Conservation (phyloP, 2,797 vertebrate species). For the Bovichtus diacanthus region DNA sequence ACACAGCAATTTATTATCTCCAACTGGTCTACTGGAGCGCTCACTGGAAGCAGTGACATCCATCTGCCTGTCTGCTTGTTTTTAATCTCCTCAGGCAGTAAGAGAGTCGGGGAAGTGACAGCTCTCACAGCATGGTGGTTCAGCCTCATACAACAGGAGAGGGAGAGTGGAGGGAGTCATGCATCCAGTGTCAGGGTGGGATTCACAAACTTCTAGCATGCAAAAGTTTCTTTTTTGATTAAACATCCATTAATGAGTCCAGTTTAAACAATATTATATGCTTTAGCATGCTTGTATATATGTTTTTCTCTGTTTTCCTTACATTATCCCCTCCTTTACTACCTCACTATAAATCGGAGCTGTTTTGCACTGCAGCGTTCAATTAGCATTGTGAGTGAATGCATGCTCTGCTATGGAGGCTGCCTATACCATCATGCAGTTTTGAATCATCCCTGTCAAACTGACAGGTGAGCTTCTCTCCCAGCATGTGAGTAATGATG, state of each 20-base stretch:
- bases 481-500: constrained; percentile 64
- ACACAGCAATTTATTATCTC: constrained; percentile 52
- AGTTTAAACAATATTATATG: neutral
- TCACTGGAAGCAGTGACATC: constrained; percentile 55
- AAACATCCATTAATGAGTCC: neutral
- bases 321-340: neutral
- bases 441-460: constrained; percentile 32
- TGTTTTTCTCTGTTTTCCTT: neutral
- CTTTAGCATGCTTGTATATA: neutral
- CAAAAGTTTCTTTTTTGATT: neutral
- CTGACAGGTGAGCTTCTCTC: constrained; percentile 65
- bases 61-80: constrained; percentile 68
- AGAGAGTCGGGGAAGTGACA: constrained; percentile 57
- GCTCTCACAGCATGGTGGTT: constrained; percentile 54
- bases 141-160: constrained; percentile 30
- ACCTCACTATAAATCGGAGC: neutral
- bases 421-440: constrained; percentile 37
- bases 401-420: constrained; percentile 1
- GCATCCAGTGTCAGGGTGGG: constrained; percentile 2
- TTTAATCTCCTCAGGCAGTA: constrained; percentile 62
- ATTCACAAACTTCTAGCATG: constrained; percentile 1
- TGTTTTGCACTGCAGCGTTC: constrained; percentile 40
- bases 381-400: constrained; percentile 37
- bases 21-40: constrained; percentile 43
- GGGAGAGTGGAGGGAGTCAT: constrained; percentile 36